phyloP scores from a whole-genome alignment of 2,113 vertebrate genomes.

The Pleuronectes platessa region DNA sequence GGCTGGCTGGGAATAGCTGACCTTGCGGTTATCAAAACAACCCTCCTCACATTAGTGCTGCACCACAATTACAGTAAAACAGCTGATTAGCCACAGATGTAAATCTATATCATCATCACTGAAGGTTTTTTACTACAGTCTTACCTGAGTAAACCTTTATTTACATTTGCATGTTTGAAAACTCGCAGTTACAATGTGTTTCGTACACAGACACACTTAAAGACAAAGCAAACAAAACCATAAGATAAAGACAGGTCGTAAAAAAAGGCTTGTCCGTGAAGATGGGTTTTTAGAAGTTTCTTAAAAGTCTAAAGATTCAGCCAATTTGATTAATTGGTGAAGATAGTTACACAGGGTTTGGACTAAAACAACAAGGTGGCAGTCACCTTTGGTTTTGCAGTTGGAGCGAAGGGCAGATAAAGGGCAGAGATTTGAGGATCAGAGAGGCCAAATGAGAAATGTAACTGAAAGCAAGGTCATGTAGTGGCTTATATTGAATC shows the following conservation, averaged over 20 bases:
- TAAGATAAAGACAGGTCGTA: neutral
- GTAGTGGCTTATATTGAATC: neutral
- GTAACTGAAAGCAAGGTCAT: neutral
- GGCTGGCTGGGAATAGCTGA: constrained; percentile 78
- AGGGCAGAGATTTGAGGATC: neutral
- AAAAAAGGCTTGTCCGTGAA: neutral
- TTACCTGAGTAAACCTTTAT: neutral
- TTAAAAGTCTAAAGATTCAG: neutral
- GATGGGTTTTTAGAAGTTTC: neutral
- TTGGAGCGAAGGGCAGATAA: neutral
- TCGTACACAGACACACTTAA: neutral
- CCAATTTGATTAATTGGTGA: neutral
- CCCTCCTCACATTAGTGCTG: constrained; percentile 59
- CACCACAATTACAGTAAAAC: constrained; percentile 57
- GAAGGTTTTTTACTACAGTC: constrained; percentile 31
- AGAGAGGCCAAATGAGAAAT: neutral
- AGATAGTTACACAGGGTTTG: neutral
- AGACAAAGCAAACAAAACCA: too few relatives aligned
- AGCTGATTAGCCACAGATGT: constrained; percentile 64
- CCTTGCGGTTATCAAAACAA: constrained; percentile 81
- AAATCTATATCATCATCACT: constrained; percentile 46
- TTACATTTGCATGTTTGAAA: neutral
- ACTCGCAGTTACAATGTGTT: neutral
- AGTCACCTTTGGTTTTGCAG: neutral
- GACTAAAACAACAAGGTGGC: neutral